Evolutionary conservation across 2,113 vertebrate genomes (phyloP), one percentile per base, ranked within the genome.

Genomic region (Seriola dumerili): DNA sequence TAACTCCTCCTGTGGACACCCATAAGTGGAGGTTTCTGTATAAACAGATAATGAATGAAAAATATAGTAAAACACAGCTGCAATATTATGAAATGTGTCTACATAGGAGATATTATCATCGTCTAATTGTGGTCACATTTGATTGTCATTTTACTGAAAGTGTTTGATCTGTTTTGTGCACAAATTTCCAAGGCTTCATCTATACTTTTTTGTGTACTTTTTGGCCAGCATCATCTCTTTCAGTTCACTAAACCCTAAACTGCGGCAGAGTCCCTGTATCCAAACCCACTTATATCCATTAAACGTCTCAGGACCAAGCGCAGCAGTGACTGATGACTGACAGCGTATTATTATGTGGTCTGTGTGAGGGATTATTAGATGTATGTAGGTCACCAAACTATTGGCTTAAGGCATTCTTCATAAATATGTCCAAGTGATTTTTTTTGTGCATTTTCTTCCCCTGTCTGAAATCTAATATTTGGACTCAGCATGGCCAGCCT

Each of bases 321-420:
- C 78, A 42, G 68, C 59, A 17, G 61, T 29, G 67, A 82, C 29
- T 34, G 58, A 40, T 67, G 77, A 19, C 46, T 73, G 68, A 58
- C 40, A 80, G 48, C 32, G 69, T 78, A 11, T 81, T 36, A 79
- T 68, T 50, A 76, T 77, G 78, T 74, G 85, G 69, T 68, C 48
- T 1, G 44, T 55, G 54, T 40, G 73, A 58, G 16, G 38, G n/a
- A 81, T 78, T 57, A 73, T 48, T 74, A 40, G 16, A 42, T 55
- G 58, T 42, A 88, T 80, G 67, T 72, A 72, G 67, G 76, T 84
- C 85, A 77, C 67, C 67, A 55, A 81, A 63, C 54, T 36, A 17
- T 52, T 46, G 44, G 72, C 4, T 58, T 14, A 2, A 7, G 44
- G 34, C 0, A 2, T 52, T 69, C 58, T 66, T 81, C 25, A 67